A percentile compares a stretch with the other conserved stretches of the same genome.
phyloP scores from a whole-genome alignment of 92 coral and sea anemone species.

The Zoanthus solanderi region DNA sequence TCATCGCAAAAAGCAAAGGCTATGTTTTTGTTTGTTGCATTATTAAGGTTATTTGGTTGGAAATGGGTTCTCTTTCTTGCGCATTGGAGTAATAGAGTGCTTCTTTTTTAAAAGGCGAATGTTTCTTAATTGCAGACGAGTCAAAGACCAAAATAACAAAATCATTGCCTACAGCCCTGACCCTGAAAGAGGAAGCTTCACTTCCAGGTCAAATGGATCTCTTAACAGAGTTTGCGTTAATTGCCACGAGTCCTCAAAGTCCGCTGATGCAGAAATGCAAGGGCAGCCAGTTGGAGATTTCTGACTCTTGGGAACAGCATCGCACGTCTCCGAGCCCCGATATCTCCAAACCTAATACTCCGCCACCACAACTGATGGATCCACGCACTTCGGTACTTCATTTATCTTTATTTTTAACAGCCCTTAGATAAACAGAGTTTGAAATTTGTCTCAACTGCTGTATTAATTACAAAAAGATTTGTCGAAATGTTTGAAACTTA shows the following conservation, averaged over 20 bases:
- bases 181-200: conserved; percentile 49
- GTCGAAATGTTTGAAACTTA: no score
- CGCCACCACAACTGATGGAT: conserved; percentile 31
- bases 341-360: conserved; percentile 20
- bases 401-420: neutral
- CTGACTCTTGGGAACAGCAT: conserved; percentile 70
- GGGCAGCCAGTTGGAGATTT: conserved; percentile 42
- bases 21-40: no score
- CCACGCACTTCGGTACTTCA: conserved; percentile 37
- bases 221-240: conserved; percentile 88
- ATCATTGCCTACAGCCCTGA: conserved; percentile 78
- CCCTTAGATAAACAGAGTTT: no score
- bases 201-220: conserved; percentile 72
- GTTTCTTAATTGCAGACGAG: conserved; percentile 30
- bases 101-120: neutral
- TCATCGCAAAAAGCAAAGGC: no score
- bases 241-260: conserved; percentile 96
- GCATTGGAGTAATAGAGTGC: no score
- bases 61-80: no score
- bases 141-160: conserved; percentile 53
- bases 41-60: no score
- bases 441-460: no score
- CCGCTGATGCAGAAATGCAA: conserved; percentile 87
- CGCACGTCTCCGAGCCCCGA: conserved; percentile 39
- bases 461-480: no score